Base-by-base conservation (phyloP, 2,797 vertebrate genomes). In the Leptodactylus fallax region DNA sequence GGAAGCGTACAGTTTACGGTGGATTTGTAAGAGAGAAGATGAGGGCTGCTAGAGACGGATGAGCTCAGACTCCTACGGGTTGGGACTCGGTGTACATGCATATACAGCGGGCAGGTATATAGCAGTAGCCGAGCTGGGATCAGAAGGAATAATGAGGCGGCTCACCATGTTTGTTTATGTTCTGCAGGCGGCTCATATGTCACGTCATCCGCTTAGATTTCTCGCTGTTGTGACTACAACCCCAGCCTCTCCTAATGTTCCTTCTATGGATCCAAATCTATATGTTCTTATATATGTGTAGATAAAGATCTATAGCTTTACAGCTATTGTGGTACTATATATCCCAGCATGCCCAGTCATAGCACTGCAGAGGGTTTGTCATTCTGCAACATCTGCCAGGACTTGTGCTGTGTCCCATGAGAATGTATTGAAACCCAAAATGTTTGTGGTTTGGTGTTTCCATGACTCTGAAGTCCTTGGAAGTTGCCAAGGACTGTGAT, bases 11-110 rank as follows among this genome's bases (percentile, higher is more conserved):
- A 21, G 77, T 27, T 27, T 19, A 36, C 71, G 71, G 71, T 74
- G 74, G 76, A 53, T 55, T 55, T 69, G 79, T 76, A 87, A 78
- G 74, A 23, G 63, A 67, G 81, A 76, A 8, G 60, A 80, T 81
- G 79, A 80, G 55, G 79, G 58, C 71, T 10, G 63, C 23, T 25
- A 81, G 36, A 23, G 55, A 51, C 74, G 79, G 74, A 69, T 88
- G 82, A 88, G 13, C 27, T 36, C 74, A 19, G 36, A 45, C 27
- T 25, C 49, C 36, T 10, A 55, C 17, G 56, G 47, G n/a, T 21
- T 13, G 58, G 86, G 56, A 77, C 53, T 12, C 27, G 17, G 27
- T 84, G 19, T 67, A 10, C 67, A 27, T 65, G 45, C 83, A 51
- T 65, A 51, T 14, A 17, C 25, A n/a, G 45, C 72, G 51, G 47